Percentiles rank a stretch among this genome's conserved stretches.
Conservation (phyloP, 2,888 invertebrate genomes). For the Philopedon plagiatum region DNA sequence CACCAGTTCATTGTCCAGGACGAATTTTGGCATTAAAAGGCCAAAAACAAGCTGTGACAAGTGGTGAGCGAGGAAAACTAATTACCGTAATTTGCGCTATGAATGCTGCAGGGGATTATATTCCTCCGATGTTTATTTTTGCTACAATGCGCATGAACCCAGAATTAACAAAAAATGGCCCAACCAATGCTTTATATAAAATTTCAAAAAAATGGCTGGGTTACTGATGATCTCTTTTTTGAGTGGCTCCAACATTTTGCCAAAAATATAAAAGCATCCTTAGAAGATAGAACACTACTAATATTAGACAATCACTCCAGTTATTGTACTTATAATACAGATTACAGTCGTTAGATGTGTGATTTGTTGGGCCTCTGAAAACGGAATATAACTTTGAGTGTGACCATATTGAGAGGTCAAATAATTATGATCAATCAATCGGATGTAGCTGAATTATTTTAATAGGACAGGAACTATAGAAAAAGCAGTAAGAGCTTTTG, state of each 20-base stretch:
- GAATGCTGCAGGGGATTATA: constrained; percentile 43
- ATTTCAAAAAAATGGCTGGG: constrained; percentile 33
- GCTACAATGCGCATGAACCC: constrained; percentile 28
- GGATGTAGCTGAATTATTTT: background rate
- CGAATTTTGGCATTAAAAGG: background rate
- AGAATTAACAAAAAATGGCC: constrained; percentile 36
- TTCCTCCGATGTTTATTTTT: constrained; percentile 48
- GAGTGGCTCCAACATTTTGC: background rate
- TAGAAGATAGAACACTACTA: background rate
- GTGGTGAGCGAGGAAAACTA: background rate
- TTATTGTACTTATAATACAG: background rate
- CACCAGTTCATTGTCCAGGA: background rate
- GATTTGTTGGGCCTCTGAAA: background rate
- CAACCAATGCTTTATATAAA: constrained; percentile 24
- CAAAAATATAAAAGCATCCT: background rate
- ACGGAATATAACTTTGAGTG: background rate
- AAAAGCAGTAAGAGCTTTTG: background rate
- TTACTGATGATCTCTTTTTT: constrained; percentile 41
- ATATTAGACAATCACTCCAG: background rate
- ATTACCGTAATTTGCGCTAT: constrained; percentile 36
- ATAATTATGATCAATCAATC: background rate
- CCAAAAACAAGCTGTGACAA: background rate
- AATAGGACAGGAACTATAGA: background rate
- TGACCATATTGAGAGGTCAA: background rate
- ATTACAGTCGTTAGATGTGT: background rate